Evolutionary conservation across 1,140 invertebrate genomes (phyloP).

Genomic region (Heliconius hewitsoni): DNA sequence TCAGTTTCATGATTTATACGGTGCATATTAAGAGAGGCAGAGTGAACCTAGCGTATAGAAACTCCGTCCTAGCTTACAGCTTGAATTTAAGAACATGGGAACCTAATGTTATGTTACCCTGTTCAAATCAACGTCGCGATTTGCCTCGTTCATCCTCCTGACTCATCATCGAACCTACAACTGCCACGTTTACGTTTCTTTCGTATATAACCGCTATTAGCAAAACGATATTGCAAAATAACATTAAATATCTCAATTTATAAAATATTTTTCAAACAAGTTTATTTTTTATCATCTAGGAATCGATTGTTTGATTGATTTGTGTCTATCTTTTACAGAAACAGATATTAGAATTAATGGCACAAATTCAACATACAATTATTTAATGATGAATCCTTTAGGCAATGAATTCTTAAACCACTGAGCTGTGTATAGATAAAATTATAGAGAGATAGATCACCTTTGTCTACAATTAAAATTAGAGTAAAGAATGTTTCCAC

Average conservation of each 20-base stretch:
- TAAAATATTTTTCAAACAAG: background rate
- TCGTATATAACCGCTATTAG: background rate
- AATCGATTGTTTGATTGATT: background rate
- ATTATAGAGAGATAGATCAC: background rate
- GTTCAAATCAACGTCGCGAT: no score
- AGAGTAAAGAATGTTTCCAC: no score
- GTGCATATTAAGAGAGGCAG: no score
- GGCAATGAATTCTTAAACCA: background rate
- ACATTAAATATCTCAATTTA: background rate
- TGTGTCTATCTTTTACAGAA: background rate
- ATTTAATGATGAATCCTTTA: background rate
- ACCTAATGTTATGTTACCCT: no score
- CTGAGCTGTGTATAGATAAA: conserved; percentile 3
- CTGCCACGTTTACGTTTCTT: no score
- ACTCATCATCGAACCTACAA: no score
- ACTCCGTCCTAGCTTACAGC: no score
- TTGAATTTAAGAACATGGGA: no score
- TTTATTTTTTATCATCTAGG: background rate
- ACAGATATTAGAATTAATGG: background rate
- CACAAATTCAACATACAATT: background rate
- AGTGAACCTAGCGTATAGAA: no score
- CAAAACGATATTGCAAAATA: no score
- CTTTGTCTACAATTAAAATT: background rate
- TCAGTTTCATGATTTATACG: no score
- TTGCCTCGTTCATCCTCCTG: no score